Conservation (phyloP, 2,113 vertebrate genomes). For the Syngnathus typhle region DNA sequence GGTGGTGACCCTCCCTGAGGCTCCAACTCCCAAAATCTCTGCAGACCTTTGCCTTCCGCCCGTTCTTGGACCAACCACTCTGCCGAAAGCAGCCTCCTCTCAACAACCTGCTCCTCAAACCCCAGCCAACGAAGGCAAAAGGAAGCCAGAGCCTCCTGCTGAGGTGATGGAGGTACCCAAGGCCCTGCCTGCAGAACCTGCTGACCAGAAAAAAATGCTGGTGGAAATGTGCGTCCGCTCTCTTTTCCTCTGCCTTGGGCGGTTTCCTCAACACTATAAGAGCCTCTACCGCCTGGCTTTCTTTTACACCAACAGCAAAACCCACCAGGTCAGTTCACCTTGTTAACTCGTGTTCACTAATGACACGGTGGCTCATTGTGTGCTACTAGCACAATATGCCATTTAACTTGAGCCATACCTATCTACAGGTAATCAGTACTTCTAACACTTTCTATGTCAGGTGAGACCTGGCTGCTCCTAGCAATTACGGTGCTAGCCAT, state of each 20-base stretch:
- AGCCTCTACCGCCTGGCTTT: conserved; percentile 93
- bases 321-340: conserved; percentile 78
- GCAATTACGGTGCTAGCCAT: conserved; percentile 31
- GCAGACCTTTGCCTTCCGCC: conserved; percentile 39
- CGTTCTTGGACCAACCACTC: conserved; percentile 41
- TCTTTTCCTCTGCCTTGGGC: conserved; percentile 88
- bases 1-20: conserved; percentile 63
- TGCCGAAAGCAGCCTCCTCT: conserved; percentile 51
- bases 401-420: conserved; percentile 13
- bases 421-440: conserved; percentile 16
- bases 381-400: conserved; percentile 13
- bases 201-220: conserved; percentile 84
- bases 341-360: neutral
- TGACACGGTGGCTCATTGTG: neutral
- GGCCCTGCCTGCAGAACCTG: conserved; percentile 73
- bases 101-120: conserved; percentile 42
- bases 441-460: neutral
- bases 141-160: conserved; percentile 64
- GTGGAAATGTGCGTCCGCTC: conserved; percentile 83
- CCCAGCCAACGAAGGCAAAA: conserved; percentile 72
- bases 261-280: conserved; percentile 98
- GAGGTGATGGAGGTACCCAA: conserved; percentile 77
- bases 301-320: conserved; percentile 86
- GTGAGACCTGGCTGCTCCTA: neutral
- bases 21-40: conserved; percentile 55